Percentiles rank a stretch among this genome's conserved stretches.
These are phyloP conservation scores for Micromussa lordhowensis DNA, from an alignment of 92 coral and sea anemone species.

Conservation along the genomic window DNA sequence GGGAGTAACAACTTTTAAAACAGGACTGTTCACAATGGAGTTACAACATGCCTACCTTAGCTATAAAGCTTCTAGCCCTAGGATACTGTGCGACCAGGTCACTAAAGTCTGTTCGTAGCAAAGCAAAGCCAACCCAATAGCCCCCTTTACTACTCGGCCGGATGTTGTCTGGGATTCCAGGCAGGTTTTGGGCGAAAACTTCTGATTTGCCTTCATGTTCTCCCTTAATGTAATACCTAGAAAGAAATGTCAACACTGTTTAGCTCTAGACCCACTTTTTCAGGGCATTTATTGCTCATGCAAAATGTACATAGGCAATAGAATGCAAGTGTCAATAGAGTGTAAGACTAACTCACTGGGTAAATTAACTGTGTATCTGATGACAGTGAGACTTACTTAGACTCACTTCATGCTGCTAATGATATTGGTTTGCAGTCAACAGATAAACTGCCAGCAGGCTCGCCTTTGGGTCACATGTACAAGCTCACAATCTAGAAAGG, in stretches of 20 bases:
- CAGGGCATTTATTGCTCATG: too few relatives aligned
- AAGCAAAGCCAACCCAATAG: constrained; percentile 80
- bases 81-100: constrained; percentile 67
- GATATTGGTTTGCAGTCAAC: too few relatives aligned
- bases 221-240: constrained; percentile 81
- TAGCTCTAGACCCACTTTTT: too few relatives aligned
- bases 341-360: too few relatives aligned
- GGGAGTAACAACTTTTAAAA: not conserved
- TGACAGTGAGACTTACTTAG: too few relatives aligned
- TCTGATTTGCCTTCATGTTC: constrained; percentile 83
- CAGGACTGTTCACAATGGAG: not conserved
- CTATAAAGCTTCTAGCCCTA: constrained; percentile 60
- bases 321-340: too few relatives aligned
- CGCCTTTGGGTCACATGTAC: too few relatives aligned
- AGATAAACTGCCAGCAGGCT: too few relatives aligned
- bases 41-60: not conserved
- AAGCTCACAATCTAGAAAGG: not conserved
- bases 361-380: too few relatives aligned
- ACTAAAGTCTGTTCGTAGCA: constrained; percentile 53
- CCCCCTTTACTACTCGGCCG: constrained; percentile 84
- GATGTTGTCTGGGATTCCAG: constrained; percentile 87
- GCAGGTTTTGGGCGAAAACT: constrained; percentile 83
- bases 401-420: too few relatives aligned
- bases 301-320: too few relatives aligned
- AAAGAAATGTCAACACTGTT: not conserved